Evolutionary conservation across 2,888 invertebrate genomes (phyloP), one percentile per base, ranked within the genome.

Genomic region (Conistra vaccinii): DNA sequence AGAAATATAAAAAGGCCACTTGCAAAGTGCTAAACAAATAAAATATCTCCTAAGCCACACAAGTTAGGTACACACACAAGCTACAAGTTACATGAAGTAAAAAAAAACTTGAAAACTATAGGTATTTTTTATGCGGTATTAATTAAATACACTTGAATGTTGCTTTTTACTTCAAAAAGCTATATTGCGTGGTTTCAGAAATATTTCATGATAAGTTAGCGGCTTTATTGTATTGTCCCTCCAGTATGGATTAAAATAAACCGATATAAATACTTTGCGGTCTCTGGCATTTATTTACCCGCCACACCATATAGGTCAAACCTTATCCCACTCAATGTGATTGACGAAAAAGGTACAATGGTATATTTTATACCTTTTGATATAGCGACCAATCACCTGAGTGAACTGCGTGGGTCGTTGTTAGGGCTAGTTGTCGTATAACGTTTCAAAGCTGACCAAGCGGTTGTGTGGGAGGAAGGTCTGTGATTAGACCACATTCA

Each of bases 381-480:
- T 60, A 58, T 20, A 35, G 58, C 53, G 42, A 51, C 42, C 78
- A 82, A 82, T 82, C 69, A 77, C 48, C 45, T 35, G 63, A 69
- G 62, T 82, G 69, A 78, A 55, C 29, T 45, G 69, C 60, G 86
- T 83, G 42, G 86, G 79, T 48, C 23, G 55, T 29, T 55, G 72
- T 55, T n/a, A 61, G 62, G 51, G 45, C 58, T 48, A 20, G 65
- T 68, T 60, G 7, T 12, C 29, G 26, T 32, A 32, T 68, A 51
- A 42, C n/a, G 26, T 69, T 67, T 63, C 57, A 74, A 53, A 69
- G 51, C 76, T 69, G 82, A 26, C 55, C 42, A 42, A 17, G 39
- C 32, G 20, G 29, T 26, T 39, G 62, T 48, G 71, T 83, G 68
- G 85, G 51, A 12, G 57, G 57, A 10, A 29, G 10, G 29, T 7